Conservation (phyloP, 2,113 vertebrate species). For the Pampusana beccarii region DNA sequence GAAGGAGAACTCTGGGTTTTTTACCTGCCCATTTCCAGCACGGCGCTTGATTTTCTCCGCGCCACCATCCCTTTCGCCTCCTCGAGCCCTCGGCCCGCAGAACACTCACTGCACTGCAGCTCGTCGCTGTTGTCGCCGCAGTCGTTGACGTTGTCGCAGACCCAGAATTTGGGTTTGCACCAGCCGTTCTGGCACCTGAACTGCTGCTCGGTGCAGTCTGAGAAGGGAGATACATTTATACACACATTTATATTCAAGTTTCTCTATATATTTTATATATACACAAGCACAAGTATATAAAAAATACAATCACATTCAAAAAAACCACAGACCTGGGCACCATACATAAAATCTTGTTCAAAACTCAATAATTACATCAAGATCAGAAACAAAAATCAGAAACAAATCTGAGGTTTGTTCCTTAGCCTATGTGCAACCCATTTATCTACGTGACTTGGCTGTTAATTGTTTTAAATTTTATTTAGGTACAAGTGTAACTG, state of each 20-base stretch:
- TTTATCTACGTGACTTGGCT: slow-evolving; percentile 94
- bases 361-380: slow-evolving; percentile 96
- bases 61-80: too few species aligned
- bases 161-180: slow-evolving; percentile 90
- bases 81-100: too few species aligned
- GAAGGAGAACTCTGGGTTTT: too few species aligned
- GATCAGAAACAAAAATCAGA: slow-evolving; percentile 98
- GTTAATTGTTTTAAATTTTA: slow-evolving; percentile 85
- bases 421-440: slow-evolving; percentile 97
- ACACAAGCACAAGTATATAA: slow-evolving; percentile 81
- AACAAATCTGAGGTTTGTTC: slow-evolving; percentile 95
- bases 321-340: slow-evolving; percentile 78
- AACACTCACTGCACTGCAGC: slow-evolving; percentile 82
- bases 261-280: slow-evolving; percentile 86
- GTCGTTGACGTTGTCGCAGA: slow-evolving; percentile 88
- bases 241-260: slow-evolving; percentile 82
- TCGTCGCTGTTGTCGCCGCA: slow-evolving; percentile 92
- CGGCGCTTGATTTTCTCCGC: too few species aligned
- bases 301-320: slow-evolving; percentile 85
- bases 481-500: slow-evolving; percentile 87
- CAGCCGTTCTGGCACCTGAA: slow-evolving; percentile 83
- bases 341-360: slow-evolving; percentile 84
- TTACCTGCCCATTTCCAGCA: too few species aligned
- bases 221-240: slow-evolving; percentile 63
- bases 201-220: slow-evolving; percentile 70